A percentile compares a stretch with the other conserved stretches of the same genome.
Conservation (phyloP, 2,888 invertebrate genomes). For the Xestia xanthographa region DNA sequence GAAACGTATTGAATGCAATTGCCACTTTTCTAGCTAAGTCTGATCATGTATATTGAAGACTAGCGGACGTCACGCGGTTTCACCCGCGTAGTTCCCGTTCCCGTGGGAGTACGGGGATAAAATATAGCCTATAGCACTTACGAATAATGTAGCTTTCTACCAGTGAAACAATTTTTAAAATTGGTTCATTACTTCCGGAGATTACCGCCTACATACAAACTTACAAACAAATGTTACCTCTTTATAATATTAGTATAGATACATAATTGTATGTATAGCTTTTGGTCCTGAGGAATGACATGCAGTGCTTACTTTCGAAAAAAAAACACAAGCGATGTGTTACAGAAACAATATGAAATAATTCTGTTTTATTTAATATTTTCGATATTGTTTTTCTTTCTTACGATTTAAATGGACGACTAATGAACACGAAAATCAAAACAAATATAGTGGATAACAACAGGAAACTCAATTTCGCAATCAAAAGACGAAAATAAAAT, state of each 20-base stretch:
- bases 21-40: not conserved
- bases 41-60: no score
- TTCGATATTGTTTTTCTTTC: not conserved
- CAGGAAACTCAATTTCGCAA: conserved; percentile 19
- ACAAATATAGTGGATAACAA: not conserved
- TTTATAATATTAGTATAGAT: no score
- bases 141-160: no score
- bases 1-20: no score
- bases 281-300: not conserved
- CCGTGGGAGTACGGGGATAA: no score
- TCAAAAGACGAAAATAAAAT: conserved; percentile 17
- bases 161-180: no score
- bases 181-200: no score
- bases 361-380: not conserved
- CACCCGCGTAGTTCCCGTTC: no score
- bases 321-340: not conserved
- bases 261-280: not conserved
- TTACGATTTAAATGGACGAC: not conserved
- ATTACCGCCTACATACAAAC: no score
- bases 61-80: no score
- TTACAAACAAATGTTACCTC: no score
- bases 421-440: conserved; percentile 29
- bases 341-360: not conserved
- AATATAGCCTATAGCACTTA: no score
- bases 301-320: not conserved